Evolutionary conservation across 2,888 invertebrate genomes (phyloP), one percentile per base, ranked within the genome.

Genomic region (Drosophila gaucha): DNA sequence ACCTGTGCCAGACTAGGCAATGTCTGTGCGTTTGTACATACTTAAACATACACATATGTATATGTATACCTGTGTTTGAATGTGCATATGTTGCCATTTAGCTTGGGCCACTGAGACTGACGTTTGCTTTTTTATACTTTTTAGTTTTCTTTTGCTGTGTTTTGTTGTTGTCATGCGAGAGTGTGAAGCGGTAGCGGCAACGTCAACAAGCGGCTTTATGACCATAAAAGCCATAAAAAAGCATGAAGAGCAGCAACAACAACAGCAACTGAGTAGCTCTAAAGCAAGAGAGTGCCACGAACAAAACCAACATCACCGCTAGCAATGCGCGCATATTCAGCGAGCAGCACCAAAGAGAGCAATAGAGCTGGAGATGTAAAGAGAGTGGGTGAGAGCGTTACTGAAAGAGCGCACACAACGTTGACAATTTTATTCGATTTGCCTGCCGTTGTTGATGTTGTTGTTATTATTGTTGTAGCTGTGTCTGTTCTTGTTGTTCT

Each of bases 221-320:
- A 74, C 74, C 80, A 84, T 77, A 74, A 82, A 86, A 82, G 86
- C 86, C 84, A 80, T 86, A 80, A 86, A 82, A 78, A 82, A 82
- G 68, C 78, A 74, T 79, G 77, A 86, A 75, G 67, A 70, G 74
- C 74, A 51, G 46, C 44, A 62, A 47, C 73, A 60, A 49, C 57
- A 50, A 14, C 36, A 47, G 46, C 76, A 66, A 64, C 55, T 60
- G 24, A 73, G 65, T 62, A 59, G 65, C 59, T 68, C 54, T 56
- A 59, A 55, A 20, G 20, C 35, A 44, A 57, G 49, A 55, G 62
- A 69, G 63, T 38, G 46, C 24, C 51, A 43, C 5, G 46, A 59
- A 35, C 33, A 43, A 35, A 6, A 49, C n/a, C 16, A 49, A 35
- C 16, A 26, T 1, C 14, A 46, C 6, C 16, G 49, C 35, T 10